Base-by-base conservation (phyloP, 2,888 invertebrate species). In the Icerya purchasi region DNA sequence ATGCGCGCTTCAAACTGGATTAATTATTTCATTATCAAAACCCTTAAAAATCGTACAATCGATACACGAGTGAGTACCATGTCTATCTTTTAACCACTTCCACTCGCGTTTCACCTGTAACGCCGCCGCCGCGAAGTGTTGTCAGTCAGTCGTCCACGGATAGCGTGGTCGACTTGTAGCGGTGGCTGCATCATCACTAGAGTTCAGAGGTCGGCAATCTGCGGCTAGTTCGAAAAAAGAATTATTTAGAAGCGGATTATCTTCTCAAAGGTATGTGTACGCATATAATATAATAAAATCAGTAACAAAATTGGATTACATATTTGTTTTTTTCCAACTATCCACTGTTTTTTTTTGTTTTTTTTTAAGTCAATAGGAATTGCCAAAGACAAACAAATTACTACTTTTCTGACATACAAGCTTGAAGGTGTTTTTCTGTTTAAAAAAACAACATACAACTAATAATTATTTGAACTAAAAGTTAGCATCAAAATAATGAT, bases 401-500 rank as follows among this genome's bases (percentile, higher is more conserved):
- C 14, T 36, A 36, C 14, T n/a, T n/a, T n/a, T n/a, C n/a, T n/a
- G n/a, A n/a, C n/a, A n/a, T n/a, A n/a, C n/a, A n/a, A n/a, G n/a
- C n/a, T n/a, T 8, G 5, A 36, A 8, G 14, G 14, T 36, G 36
- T 36, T 36, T 36, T 36, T 36, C 36, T 8, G 8, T 36, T n/a
- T n/a, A n/a, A n/a, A 36, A 36, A 36, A 36, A 36, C 5, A 36
- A 8, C 36, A 36, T 36, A 36, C 14, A 36, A 36, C 14, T 36
- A 36, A 14, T 36, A 36, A 36, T 36, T 36, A 36, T 36, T 36
- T 36, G 14, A 36, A 36, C 36, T 36, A 36, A 36, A 36, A 36
- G 36, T 36, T 36, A 36, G 36, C 36, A 14, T 36, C n/a, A n/a
- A 57, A 61, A 65, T 61, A 62, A 64, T 36, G 62, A 65, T 53